Evolutionary conservation across 2,888 invertebrate species (phyloP).

Genomic region (Agriopis leucophaearia): DNA sequence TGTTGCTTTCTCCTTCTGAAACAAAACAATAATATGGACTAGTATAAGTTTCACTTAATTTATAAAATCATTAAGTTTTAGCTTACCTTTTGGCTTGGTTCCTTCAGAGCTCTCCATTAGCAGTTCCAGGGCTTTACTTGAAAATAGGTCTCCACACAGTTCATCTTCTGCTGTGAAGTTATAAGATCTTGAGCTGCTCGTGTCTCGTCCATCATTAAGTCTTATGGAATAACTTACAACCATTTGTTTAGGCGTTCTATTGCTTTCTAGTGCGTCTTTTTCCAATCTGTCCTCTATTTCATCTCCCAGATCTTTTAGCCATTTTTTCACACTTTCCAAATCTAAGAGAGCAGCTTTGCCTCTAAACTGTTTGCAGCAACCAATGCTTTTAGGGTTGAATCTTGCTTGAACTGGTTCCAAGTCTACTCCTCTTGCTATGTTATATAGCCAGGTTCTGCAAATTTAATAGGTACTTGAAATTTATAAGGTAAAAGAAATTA

Average conservation of each 20-base stretch:
- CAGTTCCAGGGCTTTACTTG: constrained; percentile 88
- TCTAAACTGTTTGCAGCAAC: constrained; percentile 97
- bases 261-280: constrained; percentile 93
- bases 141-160: constrained; percentile 89
- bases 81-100: constrained; percentile 66
- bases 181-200: constrained; percentile 88
- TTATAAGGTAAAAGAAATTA: not conserved
- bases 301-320: constrained; percentile 92
- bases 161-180: constrained; percentile 85
- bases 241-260: constrained; percentile 92
- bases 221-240: constrained; percentile 90
- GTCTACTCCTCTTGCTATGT: constrained; percentile 95
- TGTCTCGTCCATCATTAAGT: constrained; percentile 83
- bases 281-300: constrained; percentile 94
- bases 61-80: not conserved
- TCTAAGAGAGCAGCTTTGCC: constrained; percentile 91
- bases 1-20: constrained; percentile 71
- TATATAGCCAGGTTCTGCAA: constrained; percentile 92
- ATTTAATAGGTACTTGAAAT: not conserved
- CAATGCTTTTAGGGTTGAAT: constrained; percentile 96
- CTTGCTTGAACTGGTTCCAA: constrained; percentile 94
- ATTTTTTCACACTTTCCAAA: constrained; percentile 89
- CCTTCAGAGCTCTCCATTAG: constrained; percentile 88
- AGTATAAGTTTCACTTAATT: not conserved
- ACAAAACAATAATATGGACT: not conserved